A percentile compares a stretch with the other conserved stretches of the same genome.
These are phyloP conservation scores for Pan paniscus DNA, from an alignment of 2,113 vertebrate genomes.

Conservation along the genomic window DNA sequence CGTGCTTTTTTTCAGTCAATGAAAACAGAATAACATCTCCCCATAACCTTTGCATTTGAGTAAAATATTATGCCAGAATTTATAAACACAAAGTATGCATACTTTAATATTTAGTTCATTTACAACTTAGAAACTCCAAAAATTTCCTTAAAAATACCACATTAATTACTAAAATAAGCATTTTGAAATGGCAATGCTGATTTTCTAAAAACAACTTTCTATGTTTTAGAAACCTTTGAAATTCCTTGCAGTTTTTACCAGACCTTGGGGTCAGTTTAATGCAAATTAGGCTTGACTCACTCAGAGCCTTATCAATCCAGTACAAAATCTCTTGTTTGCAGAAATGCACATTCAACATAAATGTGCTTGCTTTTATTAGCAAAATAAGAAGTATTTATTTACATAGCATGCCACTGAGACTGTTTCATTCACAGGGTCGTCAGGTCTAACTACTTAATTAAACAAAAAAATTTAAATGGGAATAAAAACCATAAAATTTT, in stretches of 20 bases:
- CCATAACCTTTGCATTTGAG: constrained; percentile 52
- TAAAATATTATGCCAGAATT: constrained; percentile 52
- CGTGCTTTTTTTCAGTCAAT: constrained; percentile 53
- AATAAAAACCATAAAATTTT: background rate
- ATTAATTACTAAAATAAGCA: constrained; percentile 80
- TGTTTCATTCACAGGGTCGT: constrained; percentile 69
- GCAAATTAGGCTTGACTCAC: constrained; percentile 73
- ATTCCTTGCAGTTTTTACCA: constrained; percentile 65
- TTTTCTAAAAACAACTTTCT: constrained; percentile 71
- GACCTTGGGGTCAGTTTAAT: constrained; percentile 74
- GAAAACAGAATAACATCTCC: constrained; percentile 67
- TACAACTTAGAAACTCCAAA: constrained; percentile 42
- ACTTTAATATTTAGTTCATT: constrained; percentile 60
- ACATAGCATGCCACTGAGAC: constrained; percentile 66
- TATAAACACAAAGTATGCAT: constrained; percentile 47
- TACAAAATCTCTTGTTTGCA: constrained; percentile 70
- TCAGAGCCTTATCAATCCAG: constrained; percentile 70
- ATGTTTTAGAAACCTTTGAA: constrained; percentile 65
- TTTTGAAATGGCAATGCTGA: constrained; percentile 69
- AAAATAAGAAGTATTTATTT: constrained; percentile 79
- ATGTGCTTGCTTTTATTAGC: constrained; percentile 73
- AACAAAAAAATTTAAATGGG: constrained; percentile 53
- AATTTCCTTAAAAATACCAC: constrained; percentile 44
- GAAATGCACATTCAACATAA: constrained; percentile 79
- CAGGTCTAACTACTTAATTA: constrained; percentile 50